A percentile compares a stretch with the other conserved stretches of the same genome.
phyloP scores from a whole-genome alignment of 2,797 vertebrate species.

The Nannoperca obscura region DNA sequence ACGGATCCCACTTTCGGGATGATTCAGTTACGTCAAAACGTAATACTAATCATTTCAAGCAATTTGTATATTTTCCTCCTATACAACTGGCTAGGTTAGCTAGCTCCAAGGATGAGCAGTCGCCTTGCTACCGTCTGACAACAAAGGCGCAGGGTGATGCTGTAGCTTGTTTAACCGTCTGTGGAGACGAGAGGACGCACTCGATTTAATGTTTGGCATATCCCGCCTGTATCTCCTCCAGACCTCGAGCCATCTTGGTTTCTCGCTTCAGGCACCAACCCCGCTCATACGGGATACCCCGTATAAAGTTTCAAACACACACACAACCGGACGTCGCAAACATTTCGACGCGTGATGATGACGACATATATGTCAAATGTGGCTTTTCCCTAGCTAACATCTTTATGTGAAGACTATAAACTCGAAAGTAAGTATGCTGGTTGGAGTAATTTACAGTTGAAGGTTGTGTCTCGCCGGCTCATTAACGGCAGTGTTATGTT shows the following conservation, averaged over 20 bases:
- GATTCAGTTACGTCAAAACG: constrained; percentile 54
- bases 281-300: not conserved
- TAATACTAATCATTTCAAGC: constrained; percentile 36
- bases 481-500: not conserved
- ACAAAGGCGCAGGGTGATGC: constrained; percentile 79
- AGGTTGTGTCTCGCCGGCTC: accelerated
- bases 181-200: not conserved
- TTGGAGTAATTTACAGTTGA: not conserved
- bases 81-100: not conserved
- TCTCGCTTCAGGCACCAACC: accelerated
- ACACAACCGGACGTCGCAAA: not conserved
- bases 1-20: constrained; percentile 63
- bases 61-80: not conserved
- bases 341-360: constrained; percentile 54
- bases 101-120: constrained; percentile 32
- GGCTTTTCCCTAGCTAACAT: constrained; percentile 25
- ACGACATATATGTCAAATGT: constrained; percentile 36
- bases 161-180: constrained; percentile 43
- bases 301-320: accelerated
- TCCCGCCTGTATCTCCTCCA: accelerated
- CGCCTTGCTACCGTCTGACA: constrained; percentile 62
- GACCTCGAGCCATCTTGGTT: accelerated
- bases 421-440: constrained; percentile 55
- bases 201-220: constrained; percentile 21
- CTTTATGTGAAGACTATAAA: constrained; percentile 13